These are phyloP conservation scores for Schizaphis graminum DNA, from an alignment of 2,888 invertebrate species.

Conservation along the genomic window DNA sequence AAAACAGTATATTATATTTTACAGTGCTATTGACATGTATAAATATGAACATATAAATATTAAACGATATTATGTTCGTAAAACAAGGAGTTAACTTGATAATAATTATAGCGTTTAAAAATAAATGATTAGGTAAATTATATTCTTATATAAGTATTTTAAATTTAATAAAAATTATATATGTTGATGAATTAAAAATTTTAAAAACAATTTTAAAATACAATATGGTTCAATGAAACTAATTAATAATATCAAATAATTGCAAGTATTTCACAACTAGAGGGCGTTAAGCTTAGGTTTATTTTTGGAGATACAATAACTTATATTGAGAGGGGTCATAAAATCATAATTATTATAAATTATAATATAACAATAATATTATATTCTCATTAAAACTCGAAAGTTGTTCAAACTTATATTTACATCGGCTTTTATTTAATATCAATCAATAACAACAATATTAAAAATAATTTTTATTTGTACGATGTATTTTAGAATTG, in stretches of 20 bases:
- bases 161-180: background rate
- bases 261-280: slow-evolving; percentile 16
- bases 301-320: background rate
- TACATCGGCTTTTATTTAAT: background rate
- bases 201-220: background rate
- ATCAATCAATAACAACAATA: background rate
- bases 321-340: background rate
- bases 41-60: background rate
- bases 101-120: background rate
- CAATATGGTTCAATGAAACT: background rate
- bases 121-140: background rate
- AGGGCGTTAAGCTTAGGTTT: slow-evolving; percentile 52
- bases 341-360: background rate
- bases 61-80: background rate
- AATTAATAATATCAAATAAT: background rate
- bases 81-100: background rate
- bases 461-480: background rate
- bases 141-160: background rate
- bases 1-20: background rate
- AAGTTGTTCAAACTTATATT: background rate
- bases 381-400: background rate
- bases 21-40: background rate
- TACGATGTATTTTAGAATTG: background rate
- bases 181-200: background rate
- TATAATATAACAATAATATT: background rate